A percentile compares a stretch with the other conserved stretches of the same genome.
These are phyloP conservation scores for Elgonia sp. DNA, from an alignment of 2,888 invertebrate species.

Conservation along the genomic window DNA sequence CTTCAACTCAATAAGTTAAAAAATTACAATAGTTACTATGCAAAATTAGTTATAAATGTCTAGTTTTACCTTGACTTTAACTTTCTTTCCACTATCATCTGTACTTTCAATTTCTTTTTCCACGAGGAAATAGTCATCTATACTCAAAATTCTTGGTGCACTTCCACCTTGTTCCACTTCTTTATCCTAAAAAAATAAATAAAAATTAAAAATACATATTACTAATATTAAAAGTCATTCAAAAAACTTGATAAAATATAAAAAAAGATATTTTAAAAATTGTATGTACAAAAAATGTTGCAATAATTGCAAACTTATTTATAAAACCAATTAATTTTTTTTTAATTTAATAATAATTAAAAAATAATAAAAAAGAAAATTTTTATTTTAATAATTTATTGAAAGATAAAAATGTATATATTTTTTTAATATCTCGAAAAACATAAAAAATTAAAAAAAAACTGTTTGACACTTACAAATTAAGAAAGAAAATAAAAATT, in stretches of 20 bases:
- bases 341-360: background rate
- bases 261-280: no score
- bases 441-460: no score
- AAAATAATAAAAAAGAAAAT: no score
- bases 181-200: constrained; percentile 87
- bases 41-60: constrained; percentile 12
- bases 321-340: background rate
- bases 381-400: no score
- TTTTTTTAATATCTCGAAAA: background rate
- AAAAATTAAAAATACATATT: no score
- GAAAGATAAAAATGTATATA: no score
- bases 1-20: background rate
- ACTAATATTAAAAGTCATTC: no score
- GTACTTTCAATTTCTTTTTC: constrained; percentile 92
- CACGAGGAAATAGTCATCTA: constrained; percentile 98
- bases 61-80: constrained; percentile 88
- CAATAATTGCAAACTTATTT: background rate
- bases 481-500: no score
- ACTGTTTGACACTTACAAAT: no score
- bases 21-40: background rate
- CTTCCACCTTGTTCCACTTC: constrained; percentile 94
- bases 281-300: background rate
- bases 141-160: constrained; percentile 96
- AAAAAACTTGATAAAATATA: no score
- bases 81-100: constrained; percentile 92